These are phyloP conservation scores for Hafferia zeledoni DNA, from an alignment of 2,797 vertebrate genomes.

Conservation along the genomic window DNA sequence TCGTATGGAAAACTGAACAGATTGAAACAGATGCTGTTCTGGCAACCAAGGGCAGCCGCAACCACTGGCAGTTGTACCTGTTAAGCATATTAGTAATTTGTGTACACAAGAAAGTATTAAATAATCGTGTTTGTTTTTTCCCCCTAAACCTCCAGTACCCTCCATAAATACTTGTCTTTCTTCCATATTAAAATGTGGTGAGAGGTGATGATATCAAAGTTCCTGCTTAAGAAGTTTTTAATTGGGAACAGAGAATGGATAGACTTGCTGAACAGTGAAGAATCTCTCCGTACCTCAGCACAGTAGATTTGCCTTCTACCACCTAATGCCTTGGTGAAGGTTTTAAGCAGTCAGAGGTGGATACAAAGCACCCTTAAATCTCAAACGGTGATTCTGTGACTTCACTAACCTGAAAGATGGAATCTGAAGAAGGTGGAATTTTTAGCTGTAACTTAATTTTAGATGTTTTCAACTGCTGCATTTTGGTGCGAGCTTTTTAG, in stretches of 20 bases:
- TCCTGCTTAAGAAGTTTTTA: not conserved
- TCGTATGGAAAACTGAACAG: not conserved
- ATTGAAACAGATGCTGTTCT: not conserved
- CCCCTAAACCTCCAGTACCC: not conserved
- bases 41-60: not conserved
- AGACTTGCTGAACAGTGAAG: not conserved
- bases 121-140: not conserved
- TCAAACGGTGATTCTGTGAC: not conserved
- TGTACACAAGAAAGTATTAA: not conserved
- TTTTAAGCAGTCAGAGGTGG: not conserved
- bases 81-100: not conserved
- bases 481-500: not conserved
- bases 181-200: not conserved
- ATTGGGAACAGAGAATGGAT: not conserved
- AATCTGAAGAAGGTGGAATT: not conserved
- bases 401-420: not conserved
- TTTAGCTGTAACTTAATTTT: not conserved
- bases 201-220: not conserved
- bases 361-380: not conserved
- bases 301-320: not conserved
- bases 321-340: not conserved
- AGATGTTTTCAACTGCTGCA: not conserved
- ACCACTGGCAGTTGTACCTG: not conserved
- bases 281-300: not conserved
- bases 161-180: not conserved